Percentiles rank a stretch among this genome's conserved stretches.
These are phyloP conservation scores for Pangasianodon gigas DNA, from an alignment of 2,113 vertebrate genomes.

Conservation along the genomic window DNA sequence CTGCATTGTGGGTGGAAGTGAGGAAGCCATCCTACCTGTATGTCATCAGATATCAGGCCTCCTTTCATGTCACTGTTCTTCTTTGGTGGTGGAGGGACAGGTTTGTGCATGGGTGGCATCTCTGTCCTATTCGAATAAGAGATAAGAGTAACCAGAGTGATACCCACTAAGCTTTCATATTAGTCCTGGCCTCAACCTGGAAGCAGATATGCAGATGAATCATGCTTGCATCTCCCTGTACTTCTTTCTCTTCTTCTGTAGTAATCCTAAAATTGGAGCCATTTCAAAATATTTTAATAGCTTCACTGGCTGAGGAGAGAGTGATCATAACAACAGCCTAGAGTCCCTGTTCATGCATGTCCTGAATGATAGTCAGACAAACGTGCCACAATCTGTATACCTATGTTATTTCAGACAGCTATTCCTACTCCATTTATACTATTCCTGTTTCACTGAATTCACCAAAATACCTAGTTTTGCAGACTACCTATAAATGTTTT, in stretches of 20 bases:
- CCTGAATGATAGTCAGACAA: no score
- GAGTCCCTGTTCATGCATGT: background rate
- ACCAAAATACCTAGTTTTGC: background rate
- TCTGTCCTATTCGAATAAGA: slow-evolving; percentile 78
- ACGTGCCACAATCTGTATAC: background rate
- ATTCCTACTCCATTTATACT: background rate
- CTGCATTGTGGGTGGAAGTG: background rate
- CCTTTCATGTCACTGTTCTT: slow-evolving; percentile 83
- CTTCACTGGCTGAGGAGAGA: slow-evolving; percentile 71
- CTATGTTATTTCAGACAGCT: background rate
- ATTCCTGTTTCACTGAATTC: background rate
- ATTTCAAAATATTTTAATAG: slow-evolving; percentile 59
- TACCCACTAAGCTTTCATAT: slow-evolving; percentile 53
- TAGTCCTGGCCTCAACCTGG: slow-evolving; percentile 61
- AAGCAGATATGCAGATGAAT: slow-evolving; percentile 71
- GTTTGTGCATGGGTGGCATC: slow-evolving; percentile 83
- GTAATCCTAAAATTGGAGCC: slow-evolving; percentile 45
- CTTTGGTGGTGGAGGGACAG: slow-evolving; percentile 78
- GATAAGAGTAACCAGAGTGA: slow-evolving; percentile 63
- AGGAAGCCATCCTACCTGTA: slow-evolving; percentile 77
- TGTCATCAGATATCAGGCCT: slow-evolving; percentile 82
- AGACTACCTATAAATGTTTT: background rate
- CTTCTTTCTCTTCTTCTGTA: slow-evolving; percentile 60
- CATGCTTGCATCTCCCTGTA: slow-evolving; percentile 68
- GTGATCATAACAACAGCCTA: slow-evolving; percentile 52